phyloP scores from a whole-genome alignment of 1,140 invertebrate genomes.

The Cherax destructor region DNA sequence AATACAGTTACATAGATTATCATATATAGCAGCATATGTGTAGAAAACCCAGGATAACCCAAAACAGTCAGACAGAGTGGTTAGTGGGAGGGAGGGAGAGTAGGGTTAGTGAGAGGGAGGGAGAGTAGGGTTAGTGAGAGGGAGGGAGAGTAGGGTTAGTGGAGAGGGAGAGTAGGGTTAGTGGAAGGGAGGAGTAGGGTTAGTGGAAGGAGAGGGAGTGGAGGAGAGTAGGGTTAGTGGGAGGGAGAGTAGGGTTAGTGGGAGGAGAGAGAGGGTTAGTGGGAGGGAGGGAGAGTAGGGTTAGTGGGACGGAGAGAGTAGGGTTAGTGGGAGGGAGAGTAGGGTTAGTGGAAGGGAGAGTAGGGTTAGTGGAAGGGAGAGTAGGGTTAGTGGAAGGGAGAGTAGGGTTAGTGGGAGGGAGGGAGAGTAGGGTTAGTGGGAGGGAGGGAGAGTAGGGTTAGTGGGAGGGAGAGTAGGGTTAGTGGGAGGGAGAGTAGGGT shows the following conservation, averaged over 20 bases:
- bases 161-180: not conserved
- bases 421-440: not conserved
- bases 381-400: not conserved
- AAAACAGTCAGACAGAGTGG: no score
- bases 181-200: not conserved
- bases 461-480: not conserved
- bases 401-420: not conserved
- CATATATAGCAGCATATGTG: no score
- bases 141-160: not conserved
- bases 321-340: not conserved
- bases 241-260: not conserved
- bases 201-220: not conserved
- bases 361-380: not conserved
- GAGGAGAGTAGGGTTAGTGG: not conserved
- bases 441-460: not conserved
- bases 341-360: not conserved
- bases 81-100: not conserved
- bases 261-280: not conserved
- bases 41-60: no score
- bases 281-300: not conserved
- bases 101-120: not conserved
- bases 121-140: not conserved
- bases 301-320: not conserved
- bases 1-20: no score
- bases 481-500: not conserved